These are phyloP conservation scores for Craterocephalus amniculus DNA, from an alignment of 2,797 vertebrate species.

Conservation along the genomic window DNA sequence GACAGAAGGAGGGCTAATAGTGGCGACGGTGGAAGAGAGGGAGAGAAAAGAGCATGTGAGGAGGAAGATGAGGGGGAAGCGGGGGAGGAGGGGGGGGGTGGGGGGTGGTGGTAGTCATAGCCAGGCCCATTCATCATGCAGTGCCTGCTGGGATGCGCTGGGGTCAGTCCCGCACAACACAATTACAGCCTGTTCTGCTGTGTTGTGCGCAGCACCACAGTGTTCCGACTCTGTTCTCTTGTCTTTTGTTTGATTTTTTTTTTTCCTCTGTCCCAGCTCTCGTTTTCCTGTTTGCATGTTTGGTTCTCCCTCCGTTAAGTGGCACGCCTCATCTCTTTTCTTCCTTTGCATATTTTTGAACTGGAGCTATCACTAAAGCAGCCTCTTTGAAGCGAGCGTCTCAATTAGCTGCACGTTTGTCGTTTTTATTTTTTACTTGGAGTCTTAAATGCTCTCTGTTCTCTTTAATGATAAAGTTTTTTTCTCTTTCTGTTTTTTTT, in stretches of 20 bases:
- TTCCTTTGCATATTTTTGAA: constrained; percentile 46
- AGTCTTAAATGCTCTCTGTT: constrained; percentile 25
- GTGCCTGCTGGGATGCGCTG: constrained; percentile 81
- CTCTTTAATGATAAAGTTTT: constrained; percentile 9
- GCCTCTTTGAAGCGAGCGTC: constrained; percentile 49
- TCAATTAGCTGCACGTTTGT: constrained; percentile 61
- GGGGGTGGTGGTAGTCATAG: constrained; percentile 76
- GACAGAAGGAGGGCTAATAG: constrained; percentile 78
- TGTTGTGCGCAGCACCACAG: constrained; percentile 70
- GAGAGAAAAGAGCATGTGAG: constrained; percentile 74
- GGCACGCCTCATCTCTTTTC: constrained; percentile 30
- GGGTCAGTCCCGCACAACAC: constrained; percentile 82
- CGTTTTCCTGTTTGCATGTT: constrained; percentile 56
- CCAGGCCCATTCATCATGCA: constrained; percentile 82
- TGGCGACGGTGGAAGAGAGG: constrained; percentile 68
- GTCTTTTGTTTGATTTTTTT: constrained; percentile 71
- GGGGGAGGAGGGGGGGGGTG: constrained; percentile 12
- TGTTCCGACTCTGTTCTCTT: constrained; percentile 73
- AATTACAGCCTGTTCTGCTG: constrained; percentile 82
- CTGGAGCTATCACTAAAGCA: constrained; percentile 41
- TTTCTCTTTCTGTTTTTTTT: constrained; percentile 15
- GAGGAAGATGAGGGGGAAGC: constrained; percentile 40
- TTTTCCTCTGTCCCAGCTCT: constrained; percentile 59
- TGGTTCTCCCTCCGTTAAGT: constrained; percentile 39
- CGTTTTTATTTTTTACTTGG: constrained; percentile 28